A percentile compares a stretch with the other conserved stretches of the same genome.
Evolutionary conservation across 2,797 vertebrate species (phyloP).

Genomic region (Enteromius mattozi): DNA sequence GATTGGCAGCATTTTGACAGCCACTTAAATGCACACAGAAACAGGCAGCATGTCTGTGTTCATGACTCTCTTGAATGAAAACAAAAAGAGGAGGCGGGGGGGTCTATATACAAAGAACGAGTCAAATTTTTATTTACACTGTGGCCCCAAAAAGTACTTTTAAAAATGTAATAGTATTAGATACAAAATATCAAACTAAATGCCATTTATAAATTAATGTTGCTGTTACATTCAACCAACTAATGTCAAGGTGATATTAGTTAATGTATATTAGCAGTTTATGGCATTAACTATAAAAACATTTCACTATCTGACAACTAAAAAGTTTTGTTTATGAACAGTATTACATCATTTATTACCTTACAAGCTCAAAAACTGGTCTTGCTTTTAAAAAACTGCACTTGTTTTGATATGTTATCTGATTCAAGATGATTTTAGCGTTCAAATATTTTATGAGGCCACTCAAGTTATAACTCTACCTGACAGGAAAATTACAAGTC

Average conservation of each 20-base stretch:
- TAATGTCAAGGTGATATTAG: background rate
- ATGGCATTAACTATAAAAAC: background rate
- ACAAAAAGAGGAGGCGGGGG: background rate
- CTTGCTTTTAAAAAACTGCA: background rate
- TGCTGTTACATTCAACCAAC: background rate
- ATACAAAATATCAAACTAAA: background rate
- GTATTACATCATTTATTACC: background rate
- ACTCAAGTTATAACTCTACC: background rate
- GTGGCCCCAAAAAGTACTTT: background rate
- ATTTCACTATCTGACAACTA: background rate
- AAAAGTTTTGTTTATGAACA: background rate
- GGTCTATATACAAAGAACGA: background rate
- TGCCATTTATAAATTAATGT: background rate
- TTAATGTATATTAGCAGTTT: background rate
- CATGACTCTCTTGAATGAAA: background rate
- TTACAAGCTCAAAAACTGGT: background rate
- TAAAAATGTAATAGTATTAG: background rate
- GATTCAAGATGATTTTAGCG: background rate
- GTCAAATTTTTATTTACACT: background rate
- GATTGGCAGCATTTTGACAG: conserved; percentile 13
- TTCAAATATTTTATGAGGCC: conserved; percentile 3
- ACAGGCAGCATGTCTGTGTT: background rate
- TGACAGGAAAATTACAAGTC: background rate
- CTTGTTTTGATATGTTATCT: background rate
- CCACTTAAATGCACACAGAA: background rate